phyloP scores from a whole-genome alignment of 2,888 invertebrate species.

The Eupithecia pulchellata region DNA sequence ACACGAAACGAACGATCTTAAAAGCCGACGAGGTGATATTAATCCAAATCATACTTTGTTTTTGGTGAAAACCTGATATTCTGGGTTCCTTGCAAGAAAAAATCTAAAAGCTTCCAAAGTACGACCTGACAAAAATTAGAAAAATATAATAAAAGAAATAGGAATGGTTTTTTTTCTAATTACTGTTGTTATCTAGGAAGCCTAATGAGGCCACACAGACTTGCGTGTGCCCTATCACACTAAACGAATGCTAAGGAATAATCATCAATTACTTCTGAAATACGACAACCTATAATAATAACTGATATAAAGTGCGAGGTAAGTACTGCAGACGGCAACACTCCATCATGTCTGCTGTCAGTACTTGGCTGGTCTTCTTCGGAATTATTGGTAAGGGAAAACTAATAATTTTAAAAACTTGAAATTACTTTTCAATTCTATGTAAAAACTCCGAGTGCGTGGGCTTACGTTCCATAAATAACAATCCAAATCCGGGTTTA shows the following conservation, averaged over 20 bases:
- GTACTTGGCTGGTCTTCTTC: conserved; percentile 24
- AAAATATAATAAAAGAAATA: neutral
- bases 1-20: too few species aligned
- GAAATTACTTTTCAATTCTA: too few species aligned
- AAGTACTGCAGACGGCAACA: conserved; percentile 6
- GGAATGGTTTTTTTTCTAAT: neutral
- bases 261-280: conserved; percentile 33
- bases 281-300: conserved; percentile 37
- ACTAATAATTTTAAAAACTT: neutral
- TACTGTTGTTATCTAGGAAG: neutral
- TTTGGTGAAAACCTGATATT: too few species aligned
- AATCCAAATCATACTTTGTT: too few species aligned
- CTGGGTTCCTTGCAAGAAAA: too few species aligned
- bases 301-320: conserved; percentile 30
- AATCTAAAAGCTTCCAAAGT: too few species aligned
- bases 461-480: too few species aligned
- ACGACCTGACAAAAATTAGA: too few species aligned
- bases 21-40: too few species aligned
- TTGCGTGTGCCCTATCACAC: conserved; percentile 41
- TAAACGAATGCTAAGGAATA: conserved; percentile 15
- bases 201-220: conserved; percentile 7
- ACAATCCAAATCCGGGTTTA: too few species aligned
- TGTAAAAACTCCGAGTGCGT: too few species aligned
- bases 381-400: conserved; percentile 31
- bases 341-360: conserved; percentile 31